Percentiles rank a stretch among this genome's conserved stretches.
Conservation (phyloP, 1,140 invertebrate genomes). For the Brachionus koreanus region DNA sequence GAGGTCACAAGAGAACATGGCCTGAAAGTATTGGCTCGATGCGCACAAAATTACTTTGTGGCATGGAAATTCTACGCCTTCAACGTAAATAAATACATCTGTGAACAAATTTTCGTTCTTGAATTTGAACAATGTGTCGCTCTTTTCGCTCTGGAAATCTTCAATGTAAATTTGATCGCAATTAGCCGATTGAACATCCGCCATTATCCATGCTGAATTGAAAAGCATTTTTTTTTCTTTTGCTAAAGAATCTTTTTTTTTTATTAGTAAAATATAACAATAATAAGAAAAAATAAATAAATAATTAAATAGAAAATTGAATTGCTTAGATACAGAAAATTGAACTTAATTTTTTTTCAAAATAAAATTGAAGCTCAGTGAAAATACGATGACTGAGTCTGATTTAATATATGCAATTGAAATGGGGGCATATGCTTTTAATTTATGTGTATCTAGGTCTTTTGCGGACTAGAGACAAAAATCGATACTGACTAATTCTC, state of each 20-base stretch:
- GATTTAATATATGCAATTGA: background rate
- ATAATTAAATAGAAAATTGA: too few relatives aligned
- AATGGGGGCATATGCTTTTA: background rate
- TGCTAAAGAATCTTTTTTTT: background rate
- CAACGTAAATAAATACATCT: constrained; percentile 43
- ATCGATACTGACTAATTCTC: background rate
- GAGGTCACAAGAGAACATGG: constrained; percentile 60
- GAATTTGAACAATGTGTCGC: background rate
- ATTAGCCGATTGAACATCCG: background rate
- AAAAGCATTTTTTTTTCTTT: constrained; percentile 5
- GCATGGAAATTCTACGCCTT: constrained; percentile 51
- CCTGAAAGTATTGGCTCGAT: constrained; percentile 60
- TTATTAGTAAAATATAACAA: background rate
- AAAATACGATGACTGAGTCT: too few relatives aligned
- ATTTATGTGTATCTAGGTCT: background rate
- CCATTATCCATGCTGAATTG: background rate
- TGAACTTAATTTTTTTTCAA: background rate
- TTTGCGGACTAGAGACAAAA: background rate
- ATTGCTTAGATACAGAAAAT: background rate
- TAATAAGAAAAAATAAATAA: too few relatives aligned
- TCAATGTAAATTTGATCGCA: background rate
- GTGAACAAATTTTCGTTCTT: constrained; percentile 44
- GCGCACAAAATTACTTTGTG: constrained; percentile 58
- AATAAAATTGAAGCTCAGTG: too few relatives aligned
- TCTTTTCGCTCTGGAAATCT: constrained; percentile 29